phyloP scores from a whole-genome alignment of 2,888 invertebrate genomes.

The Formica aserva region DNA sequence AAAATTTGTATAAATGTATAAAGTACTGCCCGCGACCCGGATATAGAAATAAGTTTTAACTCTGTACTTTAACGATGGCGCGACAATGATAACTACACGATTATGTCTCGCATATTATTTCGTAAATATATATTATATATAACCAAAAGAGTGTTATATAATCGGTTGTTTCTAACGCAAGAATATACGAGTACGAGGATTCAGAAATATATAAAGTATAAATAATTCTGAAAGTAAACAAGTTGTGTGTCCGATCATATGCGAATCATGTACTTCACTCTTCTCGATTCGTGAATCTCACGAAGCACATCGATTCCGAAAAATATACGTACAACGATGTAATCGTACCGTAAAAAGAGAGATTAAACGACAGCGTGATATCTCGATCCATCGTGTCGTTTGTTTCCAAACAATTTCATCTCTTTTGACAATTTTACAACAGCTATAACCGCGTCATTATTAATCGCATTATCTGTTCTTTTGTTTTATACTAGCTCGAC shows the following conservation, averaged over 20 bases:
- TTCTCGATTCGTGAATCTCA: slow-evolving; percentile 37
- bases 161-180: slow-evolving; percentile 12
- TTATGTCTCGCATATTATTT: slow-evolving; percentile 28
- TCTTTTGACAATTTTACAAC: slow-evolving; percentile 12
- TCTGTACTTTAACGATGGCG: slow-evolving; percentile 46
- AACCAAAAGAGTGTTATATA: slow-evolving; percentile 1
- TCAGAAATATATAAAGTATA: neutral
- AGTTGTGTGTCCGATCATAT: neutral
- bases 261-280: slow-evolving; percentile 23
- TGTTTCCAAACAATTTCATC: neutral
- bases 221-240: slow-evolving; percentile 23
- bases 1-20: slow-evolving; percentile 73
- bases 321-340: neutral
- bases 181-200: neutral
- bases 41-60: slow-evolving; percentile 62
- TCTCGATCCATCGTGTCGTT: neutral
- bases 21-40: slow-evolving; percentile 43
- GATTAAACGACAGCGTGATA: slow-evolving; percentile 9
- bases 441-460: slow-evolving; percentile 1
- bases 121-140: slow-evolving; percentile 7
- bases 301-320: slow-evolving; percentile 24
- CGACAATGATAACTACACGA: neutral
- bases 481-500: slow-evolving; percentile 23
- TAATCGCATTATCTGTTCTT: slow-evolving; percentile 23
- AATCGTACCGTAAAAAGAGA: neutral